Conservation (phyloP, 2,888 invertebrate species). For the Digitonthophagus gazella region DNA sequence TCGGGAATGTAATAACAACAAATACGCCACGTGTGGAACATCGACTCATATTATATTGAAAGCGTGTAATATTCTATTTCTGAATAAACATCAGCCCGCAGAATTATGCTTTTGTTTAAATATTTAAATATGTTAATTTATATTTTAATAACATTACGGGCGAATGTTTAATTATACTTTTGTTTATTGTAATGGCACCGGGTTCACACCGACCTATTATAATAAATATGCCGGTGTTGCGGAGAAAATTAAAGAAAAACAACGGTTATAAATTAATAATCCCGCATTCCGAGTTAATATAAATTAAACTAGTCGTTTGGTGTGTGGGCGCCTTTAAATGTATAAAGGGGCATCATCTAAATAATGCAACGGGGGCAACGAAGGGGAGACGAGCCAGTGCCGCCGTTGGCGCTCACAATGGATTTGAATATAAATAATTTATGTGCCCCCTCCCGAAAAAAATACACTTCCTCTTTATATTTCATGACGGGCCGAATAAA, state of each 20-base stretch:
- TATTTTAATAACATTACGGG: slow-evolving; percentile 26
- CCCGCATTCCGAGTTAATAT: slow-evolving; percentile 43
- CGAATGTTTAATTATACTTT: slow-evolving; percentile 23
- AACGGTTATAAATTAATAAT: slow-evolving; percentile 20
- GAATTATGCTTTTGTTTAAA: slow-evolving; percentile 29
- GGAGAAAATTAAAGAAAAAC: slow-evolving; percentile 12
- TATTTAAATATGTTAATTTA: slow-evolving; percentile 32
- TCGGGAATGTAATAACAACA: background rate
- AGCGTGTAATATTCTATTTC: background rate
- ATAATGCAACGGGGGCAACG: slow-evolving; percentile 39
- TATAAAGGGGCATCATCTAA: slow-evolving; percentile 42
- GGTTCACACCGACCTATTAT: background rate
- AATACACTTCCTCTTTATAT: slow-evolving; percentile 49
- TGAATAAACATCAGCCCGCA: slow-evolving; percentile 22
- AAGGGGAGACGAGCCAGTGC: slow-evolving; percentile 29
- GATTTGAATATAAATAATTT: slow-evolving; percentile 51
- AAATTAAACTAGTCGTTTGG: slow-evolving; percentile 39
- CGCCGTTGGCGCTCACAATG: slow-evolving; percentile 41
- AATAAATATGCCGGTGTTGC: background rate
- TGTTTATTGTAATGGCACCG: slow-evolving; percentile 25
- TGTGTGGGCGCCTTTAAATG: slow-evolving; percentile 34
- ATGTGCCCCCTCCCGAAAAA: slow-evolving; percentile 47
- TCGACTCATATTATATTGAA: background rate
- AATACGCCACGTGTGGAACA: background rate
- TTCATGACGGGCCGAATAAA: slow-evolving; percentile 47